Conservation (phyloP, 2,113 vertebrate genomes). For the Microtus pennsylvanicus region DNA sequence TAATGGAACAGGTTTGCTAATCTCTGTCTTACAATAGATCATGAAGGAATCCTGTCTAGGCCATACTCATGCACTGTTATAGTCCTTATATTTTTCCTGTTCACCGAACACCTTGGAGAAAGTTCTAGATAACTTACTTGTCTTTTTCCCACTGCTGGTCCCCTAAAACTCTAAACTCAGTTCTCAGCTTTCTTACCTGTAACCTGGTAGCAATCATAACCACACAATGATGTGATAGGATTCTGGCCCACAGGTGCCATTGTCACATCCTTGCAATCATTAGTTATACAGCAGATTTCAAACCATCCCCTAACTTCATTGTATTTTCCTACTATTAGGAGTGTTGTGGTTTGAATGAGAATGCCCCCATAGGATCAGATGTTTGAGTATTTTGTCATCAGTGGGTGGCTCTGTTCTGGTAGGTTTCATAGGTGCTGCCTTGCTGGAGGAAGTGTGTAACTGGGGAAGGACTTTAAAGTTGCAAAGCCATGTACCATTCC, state of each 20-base stretch:
- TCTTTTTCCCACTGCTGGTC: not conserved
- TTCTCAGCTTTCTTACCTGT: not conserved
- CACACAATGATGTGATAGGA: not conserved
- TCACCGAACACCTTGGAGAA: not conserved
- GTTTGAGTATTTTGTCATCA: not conserved
- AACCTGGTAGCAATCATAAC: not conserved
- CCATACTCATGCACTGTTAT: accelerated
- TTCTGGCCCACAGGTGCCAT: not conserved
- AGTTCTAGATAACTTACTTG: not conserved
- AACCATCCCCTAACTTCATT: not conserved
- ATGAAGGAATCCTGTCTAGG: not conserved
- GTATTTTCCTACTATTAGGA: not conserved
- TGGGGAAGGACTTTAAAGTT: not conserved
- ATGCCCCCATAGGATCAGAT: not conserved
- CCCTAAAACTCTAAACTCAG: not conserved
- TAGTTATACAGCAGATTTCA: not conserved
- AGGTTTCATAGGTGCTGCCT: not conserved
- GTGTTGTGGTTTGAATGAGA: not conserved
- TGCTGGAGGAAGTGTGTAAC: not conserved
- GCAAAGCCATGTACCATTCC: not conserved
- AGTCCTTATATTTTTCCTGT: not conserved
- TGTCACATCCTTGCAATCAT: not conserved
- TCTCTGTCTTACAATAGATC: not conserved
- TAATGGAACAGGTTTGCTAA: not conserved
- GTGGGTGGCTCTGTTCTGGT: not conserved